Evolutionary conservation across 2,113 vertebrate species (phyloP), one percentile per base, ranked within the genome.

Genomic region (Synodontis membranacea): DNA sequence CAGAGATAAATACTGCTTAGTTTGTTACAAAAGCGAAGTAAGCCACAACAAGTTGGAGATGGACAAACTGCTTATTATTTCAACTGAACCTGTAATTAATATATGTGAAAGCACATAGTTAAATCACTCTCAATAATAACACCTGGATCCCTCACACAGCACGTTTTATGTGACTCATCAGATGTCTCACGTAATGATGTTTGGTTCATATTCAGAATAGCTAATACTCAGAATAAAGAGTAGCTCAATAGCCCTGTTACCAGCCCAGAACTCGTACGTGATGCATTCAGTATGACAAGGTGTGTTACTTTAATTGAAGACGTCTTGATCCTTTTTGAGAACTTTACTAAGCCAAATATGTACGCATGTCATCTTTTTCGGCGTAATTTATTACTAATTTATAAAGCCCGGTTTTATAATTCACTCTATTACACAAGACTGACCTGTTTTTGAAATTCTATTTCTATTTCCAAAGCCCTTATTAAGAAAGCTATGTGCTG

Each of bases 151-250:
- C 54, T 64, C 84, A 79, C 68, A 28, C 56, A 10, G 46, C 31
- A 34, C 25, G 15, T 68, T 37, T 48, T 25, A 64, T 66, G 58
- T 85, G 84, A 66, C 84, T 85, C 74, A 78, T 74, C 66, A 84
- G n/a, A 58, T 58, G 52, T 58, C 46, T 82, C 31, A 60, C 37
- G 50, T 83, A 76, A 83, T 76, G 50, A 76, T 75, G 85, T 82
- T 75, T 50, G 12, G 54, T 74, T 62, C 25, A 12, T 23, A 34
- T 37, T 82, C 39, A 80, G 44, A 52, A 46, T 42, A n/a, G n/a
- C n/a, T n/a, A 62, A 78, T 31, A 14, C 19, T 19, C 60, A 14
- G 23, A 48, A 39, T 56, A 70, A 80, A 34, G 25, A 56, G 62
- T 86, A 11, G 12, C 9, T 37, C 23, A 52, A 21, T 54, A 21